phyloP scores from a whole-genome alignment of 2,888 invertebrate species.

The Caenorhabditis sinica region DNA sequence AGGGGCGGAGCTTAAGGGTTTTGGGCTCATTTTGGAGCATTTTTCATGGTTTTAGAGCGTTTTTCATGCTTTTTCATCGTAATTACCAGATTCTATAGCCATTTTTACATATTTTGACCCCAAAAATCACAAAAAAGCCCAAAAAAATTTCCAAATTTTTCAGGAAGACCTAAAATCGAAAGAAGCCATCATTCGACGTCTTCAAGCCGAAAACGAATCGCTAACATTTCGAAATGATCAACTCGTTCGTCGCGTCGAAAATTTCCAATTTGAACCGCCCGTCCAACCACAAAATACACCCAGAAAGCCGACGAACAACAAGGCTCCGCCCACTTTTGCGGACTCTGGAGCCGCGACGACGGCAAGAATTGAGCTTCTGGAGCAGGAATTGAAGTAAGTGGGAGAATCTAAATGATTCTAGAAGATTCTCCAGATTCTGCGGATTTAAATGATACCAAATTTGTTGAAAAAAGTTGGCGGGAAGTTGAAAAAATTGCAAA shows the following conservation, averaged over 20 bases:
- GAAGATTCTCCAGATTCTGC: too few species aligned
- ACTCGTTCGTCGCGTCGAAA: conserved; percentile 92
- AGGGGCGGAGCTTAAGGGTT: too few species aligned
- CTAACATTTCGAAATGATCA: conserved; percentile 86
- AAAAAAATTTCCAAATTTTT: not conserved
- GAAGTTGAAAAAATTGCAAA: too few species aligned
- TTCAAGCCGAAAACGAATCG: conserved; percentile 95
- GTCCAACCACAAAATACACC: not conserved
- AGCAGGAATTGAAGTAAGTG: conserved; percentile 89
- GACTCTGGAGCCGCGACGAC: not conserved
- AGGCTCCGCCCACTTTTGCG: not conserved
- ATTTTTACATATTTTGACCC: too few species aligned
- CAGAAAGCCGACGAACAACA: conserved; percentile 3
- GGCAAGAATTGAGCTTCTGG: conserved; percentile 85
- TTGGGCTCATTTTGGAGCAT: too few species aligned
- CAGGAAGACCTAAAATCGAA: conserved; percentile 90
- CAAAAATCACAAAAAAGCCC: not conserved
- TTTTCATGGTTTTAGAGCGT: too few species aligned
- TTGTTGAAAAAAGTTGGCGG: too few species aligned
- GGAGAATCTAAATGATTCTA: too few species aligned
- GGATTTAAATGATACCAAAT: too few species aligned
- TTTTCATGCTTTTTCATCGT: too few species aligned
- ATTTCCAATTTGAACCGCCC: conserved; percentile 85
- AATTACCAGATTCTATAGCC: too few species aligned
- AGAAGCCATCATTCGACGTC: conserved; percentile 90